phyloP scores from a whole-genome alignment of 2,888 invertebrate species.

The Hydriomena furcata region DNA sequence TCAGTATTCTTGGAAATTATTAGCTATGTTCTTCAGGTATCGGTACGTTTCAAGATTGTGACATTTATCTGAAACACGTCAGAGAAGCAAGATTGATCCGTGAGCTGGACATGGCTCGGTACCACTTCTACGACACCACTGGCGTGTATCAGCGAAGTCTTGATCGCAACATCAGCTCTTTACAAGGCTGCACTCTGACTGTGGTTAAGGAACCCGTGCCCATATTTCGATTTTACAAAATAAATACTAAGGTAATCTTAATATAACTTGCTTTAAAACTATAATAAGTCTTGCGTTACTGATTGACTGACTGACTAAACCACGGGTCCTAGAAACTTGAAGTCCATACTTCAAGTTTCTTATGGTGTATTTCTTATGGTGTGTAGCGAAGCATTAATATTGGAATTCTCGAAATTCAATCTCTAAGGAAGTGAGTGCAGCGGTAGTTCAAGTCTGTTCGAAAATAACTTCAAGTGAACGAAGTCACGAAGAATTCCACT shows the following conservation, averaged over 20 bases:
- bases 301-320: too few relatives aligned
- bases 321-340: too few relatives aligned
- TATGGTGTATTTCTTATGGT: too few relatives aligned
- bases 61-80: slow-evolving; percentile 51
- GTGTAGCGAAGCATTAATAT: too few relatives aligned
- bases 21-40: slow-evolving; percentile 53
- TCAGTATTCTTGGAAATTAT: background rate
- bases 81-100: slow-evolving; percentile 62
- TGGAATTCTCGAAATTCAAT: too few relatives aligned
- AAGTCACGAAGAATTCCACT: too few relatives aligned
- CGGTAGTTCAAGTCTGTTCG: too few relatives aligned
- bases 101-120: slow-evolving; percentile 71
- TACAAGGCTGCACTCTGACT: slow-evolving; percentile 68
- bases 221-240: slow-evolving; percentile 63
- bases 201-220: slow-evolving; percentile 51
- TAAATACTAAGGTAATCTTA: slow-evolving; percentile 67
- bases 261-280: too few relatives aligned
- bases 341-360: too few relatives aligned
- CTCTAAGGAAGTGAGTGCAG: too few relatives aligned
- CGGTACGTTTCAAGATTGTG: slow-evolving; percentile 70
- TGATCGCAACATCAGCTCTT: slow-evolving; percentile 51
- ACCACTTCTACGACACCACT: slow-evolving; percentile 66
- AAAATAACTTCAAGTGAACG: too few relatives aligned
- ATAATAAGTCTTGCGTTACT: too few relatives aligned
- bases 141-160: slow-evolving; percentile 59